These are phyloP conservation scores for Melipona quadrifasciata DNA, from an alignment of 1,140 invertebrate species.

Conservation along the genomic window DNA sequence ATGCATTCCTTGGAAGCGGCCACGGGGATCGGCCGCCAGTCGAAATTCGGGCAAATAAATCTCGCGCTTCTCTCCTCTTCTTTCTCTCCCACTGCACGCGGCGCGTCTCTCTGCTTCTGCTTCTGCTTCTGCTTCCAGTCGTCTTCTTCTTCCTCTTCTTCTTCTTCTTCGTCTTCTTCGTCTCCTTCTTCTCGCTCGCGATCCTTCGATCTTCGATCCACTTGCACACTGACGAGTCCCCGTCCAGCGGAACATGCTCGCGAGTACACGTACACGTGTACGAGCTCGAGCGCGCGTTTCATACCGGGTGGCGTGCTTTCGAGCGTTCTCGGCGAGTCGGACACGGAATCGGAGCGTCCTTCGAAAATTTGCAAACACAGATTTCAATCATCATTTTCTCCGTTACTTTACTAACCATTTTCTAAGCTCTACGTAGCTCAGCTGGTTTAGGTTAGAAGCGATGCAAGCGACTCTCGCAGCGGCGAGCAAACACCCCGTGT, in stretches of 20 bases:
- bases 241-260: conserved; percentile 40
- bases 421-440: no score
- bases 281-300: conserved; percentile 8
- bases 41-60: conserved; percentile 80
- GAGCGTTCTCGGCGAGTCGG: no score
- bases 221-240: conserved; percentile 33
- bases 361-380: no score
- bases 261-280: conserved; percentile 47
- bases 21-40: conserved; percentile 66
- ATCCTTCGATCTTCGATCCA: conserved; percentile 52
- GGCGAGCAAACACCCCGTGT: no score
- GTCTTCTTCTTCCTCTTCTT: conserved; percentile 24
- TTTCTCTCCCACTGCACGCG: conserved; percentile 4
- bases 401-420: no score
- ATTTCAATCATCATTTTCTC: no score
- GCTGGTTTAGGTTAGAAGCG: no score
- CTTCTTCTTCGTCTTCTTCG: conserved; percentile 8
- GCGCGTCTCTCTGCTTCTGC: neutral
- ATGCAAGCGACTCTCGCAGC: no score
- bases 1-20: conserved; percentile 77
- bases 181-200: conserved; percentile 42
- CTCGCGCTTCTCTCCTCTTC: conserved; percentile 62
- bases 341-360: no score
- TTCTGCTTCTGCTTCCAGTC: neutral
- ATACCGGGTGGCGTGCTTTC: conserved; percentile 34